Evolutionary conservation across 2,888 invertebrate genomes (phyloP).

Genomic region (Yponomeuta sedellus): DNA sequence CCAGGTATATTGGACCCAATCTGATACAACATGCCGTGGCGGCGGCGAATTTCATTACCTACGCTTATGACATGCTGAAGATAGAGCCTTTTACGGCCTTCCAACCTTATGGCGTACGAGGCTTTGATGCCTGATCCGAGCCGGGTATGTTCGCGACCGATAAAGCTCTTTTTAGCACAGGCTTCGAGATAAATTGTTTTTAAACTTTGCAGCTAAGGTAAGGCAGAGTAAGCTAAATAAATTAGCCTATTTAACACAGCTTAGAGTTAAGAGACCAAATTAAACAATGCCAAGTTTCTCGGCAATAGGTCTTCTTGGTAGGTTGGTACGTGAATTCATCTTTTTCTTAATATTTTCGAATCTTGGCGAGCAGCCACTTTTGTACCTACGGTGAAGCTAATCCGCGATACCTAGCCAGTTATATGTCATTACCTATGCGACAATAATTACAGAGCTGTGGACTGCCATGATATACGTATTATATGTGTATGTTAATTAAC

Average conservation of each 20-base stretch:
- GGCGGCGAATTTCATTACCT: constrained; percentile 66
- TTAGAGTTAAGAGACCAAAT: neutral
- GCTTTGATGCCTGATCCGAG: neutral
- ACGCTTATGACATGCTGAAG: constrained; percentile 45
- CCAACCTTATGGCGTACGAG: neutral
- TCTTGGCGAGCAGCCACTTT: neutral
- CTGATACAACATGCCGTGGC: constrained; percentile 65
- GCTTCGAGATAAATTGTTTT: neutral
- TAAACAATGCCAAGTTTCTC: neutral
- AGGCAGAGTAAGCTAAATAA: neutral
- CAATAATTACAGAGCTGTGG: too few species aligned
- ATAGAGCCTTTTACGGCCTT: neutral
- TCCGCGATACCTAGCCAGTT: too few species aligned
- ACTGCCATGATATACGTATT: too few species aligned
- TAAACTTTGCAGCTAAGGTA: neutral
- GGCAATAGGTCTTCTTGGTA: neutral
- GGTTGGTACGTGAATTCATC: too few species aligned
- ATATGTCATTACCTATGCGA: too few species aligned
- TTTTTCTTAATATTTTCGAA: neutral
- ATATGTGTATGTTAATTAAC: too few species aligned
- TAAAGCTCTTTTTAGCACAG: neutral
- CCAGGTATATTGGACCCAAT: constrained; percentile 66
- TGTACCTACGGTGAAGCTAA: neutral
- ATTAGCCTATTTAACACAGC: constrained; percentile 1
- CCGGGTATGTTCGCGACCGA: neutral